These are phyloP conservation scores for Pachyramphus minor DNA, from an alignment of 2,113 vertebrate species.

Conservation along the genomic window DNA sequence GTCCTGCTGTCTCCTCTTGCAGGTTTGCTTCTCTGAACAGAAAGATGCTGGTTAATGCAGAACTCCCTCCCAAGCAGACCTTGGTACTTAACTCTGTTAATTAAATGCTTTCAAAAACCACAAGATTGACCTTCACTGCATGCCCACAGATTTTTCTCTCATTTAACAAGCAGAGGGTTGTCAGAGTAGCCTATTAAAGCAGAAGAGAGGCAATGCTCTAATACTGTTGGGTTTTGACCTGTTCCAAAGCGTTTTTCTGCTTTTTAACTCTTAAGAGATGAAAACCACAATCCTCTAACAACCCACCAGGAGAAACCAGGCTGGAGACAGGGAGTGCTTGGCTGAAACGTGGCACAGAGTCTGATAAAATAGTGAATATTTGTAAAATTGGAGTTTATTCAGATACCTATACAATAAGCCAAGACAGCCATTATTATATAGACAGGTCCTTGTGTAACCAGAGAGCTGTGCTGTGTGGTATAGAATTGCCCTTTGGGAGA, in stretches of 20 bases:
- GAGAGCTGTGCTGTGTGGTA: background rate
- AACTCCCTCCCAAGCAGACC: background rate
- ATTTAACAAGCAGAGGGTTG: conserved; percentile 36
- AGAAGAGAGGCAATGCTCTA: background rate
- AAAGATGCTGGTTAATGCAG: background rate
- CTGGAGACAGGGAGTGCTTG: background rate
- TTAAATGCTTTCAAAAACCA: conserved; percentile 52
- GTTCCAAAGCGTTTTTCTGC: background rate
- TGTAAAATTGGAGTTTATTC: background rate
- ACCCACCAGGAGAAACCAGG: background rate
- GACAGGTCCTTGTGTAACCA: background rate
- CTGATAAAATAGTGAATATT: background rate
- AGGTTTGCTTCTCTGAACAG: background rate
- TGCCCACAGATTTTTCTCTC: conserved; percentile 52
- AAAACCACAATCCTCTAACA: background rate
- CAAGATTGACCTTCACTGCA: conserved; percentile 53
- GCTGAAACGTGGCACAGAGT: background rate
- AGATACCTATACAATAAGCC: background rate
- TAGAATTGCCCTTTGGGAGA: background rate
- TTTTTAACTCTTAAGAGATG: background rate
- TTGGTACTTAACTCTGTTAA: conserved; percentile 6
- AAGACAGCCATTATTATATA: background rate
- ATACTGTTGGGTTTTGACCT: background rate
- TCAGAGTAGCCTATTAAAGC: conserved; percentile 17
- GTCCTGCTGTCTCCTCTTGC: background rate